Evolutionary conservation across 2,797 vertebrate species (phyloP).

Genomic region (Gephyroberyx darwinii): DNA sequence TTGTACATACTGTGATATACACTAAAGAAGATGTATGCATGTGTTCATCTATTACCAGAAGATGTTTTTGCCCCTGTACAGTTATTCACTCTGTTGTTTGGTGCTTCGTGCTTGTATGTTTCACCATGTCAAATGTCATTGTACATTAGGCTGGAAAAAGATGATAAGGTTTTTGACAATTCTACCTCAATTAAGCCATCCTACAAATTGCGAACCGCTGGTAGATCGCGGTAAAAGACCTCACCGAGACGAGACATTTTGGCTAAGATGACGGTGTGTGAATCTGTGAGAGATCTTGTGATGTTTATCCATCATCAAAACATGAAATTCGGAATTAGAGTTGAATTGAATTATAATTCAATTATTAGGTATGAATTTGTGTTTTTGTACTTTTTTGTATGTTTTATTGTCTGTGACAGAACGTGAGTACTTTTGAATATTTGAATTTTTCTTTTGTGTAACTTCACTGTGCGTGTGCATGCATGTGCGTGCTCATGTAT

Average conservation of each 20-base stretch:
- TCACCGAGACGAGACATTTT: not conserved
- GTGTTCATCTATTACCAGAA: not conserved
- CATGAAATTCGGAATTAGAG: not conserved
- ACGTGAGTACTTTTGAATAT: not conserved
- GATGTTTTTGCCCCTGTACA: not conserved
- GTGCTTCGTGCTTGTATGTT: not conserved
- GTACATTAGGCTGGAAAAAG: constrained; percentile 3
- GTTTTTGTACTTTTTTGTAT: not conserved
- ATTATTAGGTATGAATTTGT: too few relatives aligned
- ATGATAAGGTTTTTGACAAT: not conserved
- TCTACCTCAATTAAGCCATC: constrained; percentile 48
- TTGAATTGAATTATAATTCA: too few relatives aligned
- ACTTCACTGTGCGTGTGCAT: not conserved
- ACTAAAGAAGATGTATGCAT: constrained; percentile 3
- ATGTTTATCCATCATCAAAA: constrained; percentile 2
- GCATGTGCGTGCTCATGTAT: constrained; percentile 2
- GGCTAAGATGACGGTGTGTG: not conserved
- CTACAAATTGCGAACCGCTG: not conserved
- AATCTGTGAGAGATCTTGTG: not conserved
- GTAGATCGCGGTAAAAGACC: not conserved
- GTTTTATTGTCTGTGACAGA: not conserved
- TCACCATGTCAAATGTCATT: not conserved
- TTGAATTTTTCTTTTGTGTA: not conserved
- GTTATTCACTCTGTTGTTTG: not conserved
- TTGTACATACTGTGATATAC: not conserved